Evolutionary conservation across 2,113 vertebrate genomes (phyloP), one percentile per base, ranked within the genome.

Genomic region (Heterochromis multidens): DNA sequence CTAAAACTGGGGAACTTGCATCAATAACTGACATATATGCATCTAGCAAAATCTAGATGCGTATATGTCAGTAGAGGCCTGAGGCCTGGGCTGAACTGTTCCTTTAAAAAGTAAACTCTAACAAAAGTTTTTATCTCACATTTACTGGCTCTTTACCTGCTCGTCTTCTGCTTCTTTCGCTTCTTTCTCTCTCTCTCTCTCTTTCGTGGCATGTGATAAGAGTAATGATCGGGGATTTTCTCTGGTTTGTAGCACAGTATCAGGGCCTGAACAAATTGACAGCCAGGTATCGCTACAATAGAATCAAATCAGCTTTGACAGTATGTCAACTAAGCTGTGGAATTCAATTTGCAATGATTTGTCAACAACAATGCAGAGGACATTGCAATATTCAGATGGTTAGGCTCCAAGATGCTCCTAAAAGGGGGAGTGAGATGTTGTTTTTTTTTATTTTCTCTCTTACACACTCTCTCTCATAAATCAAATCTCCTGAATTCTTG

Each of bases 331-430:
- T 90, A 59, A 80, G 86, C 89, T 72, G 76, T 81, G 85, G 83
- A 93, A 91, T 95, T 94, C 92, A 90, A 93, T 96, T 94, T 94
- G 79, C 61, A 40, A 76, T 83, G 87, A 90, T 93, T 94, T 95
- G 92, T 95, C 93, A 92, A 88, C 93, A 92, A 92, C 94, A 92
- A 91, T 92, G 78, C 52, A 46, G 65, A 57, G 82, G 81, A 92
- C 80, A 86, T 88, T 78, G 63, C 88, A 84, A 88, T 92, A 86
- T 93, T 91, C 84, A 87, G 84, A 90, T 84, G 82, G 85, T 89
- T 84, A 72, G 80, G 84, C 77, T 86, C 52, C 82, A 70, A 83
- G 62, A 84, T 91, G 67, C 80, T 86, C 70, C 81, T 88, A 52
- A 85, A 74, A 86, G 27, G 43, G 35, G 79, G 72, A 86, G 80